These are phyloP conservation scores for Chrysolina haemoptera DNA, from an alignment of 2,888 invertebrate genomes.

Conservation along the genomic window DNA sequence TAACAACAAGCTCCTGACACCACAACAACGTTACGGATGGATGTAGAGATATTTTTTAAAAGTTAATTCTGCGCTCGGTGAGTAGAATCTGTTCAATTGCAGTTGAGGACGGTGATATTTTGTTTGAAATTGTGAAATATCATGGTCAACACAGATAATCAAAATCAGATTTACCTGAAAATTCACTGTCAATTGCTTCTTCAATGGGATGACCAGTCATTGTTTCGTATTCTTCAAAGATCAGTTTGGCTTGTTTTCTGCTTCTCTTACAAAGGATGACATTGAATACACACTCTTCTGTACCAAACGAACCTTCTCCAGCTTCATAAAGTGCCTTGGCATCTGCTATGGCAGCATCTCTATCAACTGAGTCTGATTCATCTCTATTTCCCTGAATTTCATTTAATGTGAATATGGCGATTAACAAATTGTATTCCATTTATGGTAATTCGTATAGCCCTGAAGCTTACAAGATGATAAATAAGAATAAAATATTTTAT, in stretches of 20 bases:
- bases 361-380: slow-evolving; percentile 83
- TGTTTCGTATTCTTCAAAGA: slow-evolving; percentile 79
- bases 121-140: too few relatives aligned
- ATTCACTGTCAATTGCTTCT: slow-evolving; percentile 84
- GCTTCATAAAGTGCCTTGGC: slow-evolving; percentile 86
- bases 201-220: slow-evolving; percentile 86
- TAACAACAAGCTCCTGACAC: too few relatives aligned
- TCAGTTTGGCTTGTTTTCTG: slow-evolving; percentile 74
- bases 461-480: too few relatives aligned
- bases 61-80: too few relatives aligned
- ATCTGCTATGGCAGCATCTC: slow-evolving; percentile 82
- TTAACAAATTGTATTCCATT: slow-evolving; percentile 20
- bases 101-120: too few relatives aligned
- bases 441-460: too few relatives aligned
- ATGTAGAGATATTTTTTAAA: too few relatives aligned
- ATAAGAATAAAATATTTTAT: too few relatives aligned
- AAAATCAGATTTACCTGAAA: slow-evolving; percentile 72
- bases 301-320: slow-evolving; percentile 77
- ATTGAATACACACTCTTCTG: slow-evolving; percentile 90
- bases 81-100: too few relatives aligned
- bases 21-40: too few relatives aligned
- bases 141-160: too few relatives aligned
- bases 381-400: slow-evolving; percentile 79
- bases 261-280: slow-evolving; percentile 86
- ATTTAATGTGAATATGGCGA: background rate